phyloP scores from a whole-genome alignment of 2,888 invertebrate species.

The Phyllotreta striolata region DNA sequence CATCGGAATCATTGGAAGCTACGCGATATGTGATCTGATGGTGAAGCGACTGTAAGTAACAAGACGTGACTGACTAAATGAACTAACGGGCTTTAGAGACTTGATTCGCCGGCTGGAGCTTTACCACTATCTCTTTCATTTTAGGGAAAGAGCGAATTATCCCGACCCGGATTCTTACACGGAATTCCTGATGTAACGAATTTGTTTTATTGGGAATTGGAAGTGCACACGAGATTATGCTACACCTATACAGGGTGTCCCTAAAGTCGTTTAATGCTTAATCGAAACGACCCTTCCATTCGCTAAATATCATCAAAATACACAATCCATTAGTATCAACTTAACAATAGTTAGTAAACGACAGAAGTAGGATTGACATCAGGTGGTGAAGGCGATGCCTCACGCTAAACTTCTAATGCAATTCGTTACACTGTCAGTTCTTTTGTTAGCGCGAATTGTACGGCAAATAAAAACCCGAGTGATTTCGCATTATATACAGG shows the following conservation, averaged over 20 bases:
- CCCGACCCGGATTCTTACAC: constrained; percentile 25
- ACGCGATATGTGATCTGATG: constrained; percentile 57
- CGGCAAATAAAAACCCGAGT: constrained; percentile 54
- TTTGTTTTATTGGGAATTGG: constrained; percentile 17
- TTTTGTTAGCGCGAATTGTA: constrained; percentile 51
- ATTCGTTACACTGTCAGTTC: constrained; percentile 59
- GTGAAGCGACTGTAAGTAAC: constrained; percentile 56
- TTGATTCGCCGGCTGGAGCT: constrained; percentile 25
- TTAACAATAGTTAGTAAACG: constrained; percentile 17
- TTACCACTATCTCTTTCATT: constrained; percentile 32
- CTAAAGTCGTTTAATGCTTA: too few species aligned
- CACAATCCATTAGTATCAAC: constrained; percentile 11
- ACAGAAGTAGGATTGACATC: constrained; percentile 49
- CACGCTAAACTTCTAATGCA: constrained; percentile 59
- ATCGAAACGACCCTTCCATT: background rate
- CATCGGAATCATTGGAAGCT: constrained; percentile 45
- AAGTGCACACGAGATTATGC: background rate
- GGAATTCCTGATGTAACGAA: constrained; percentile 23
- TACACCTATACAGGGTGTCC: too few species aligned
- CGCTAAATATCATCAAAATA: constrained; percentile 22
- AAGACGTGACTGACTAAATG: constrained; percentile 59
- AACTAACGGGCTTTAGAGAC: constrained; percentile 44
- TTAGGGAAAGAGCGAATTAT: constrained; percentile 23
- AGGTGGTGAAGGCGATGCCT: constrained; percentile 50
- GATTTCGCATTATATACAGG: constrained; percentile 51